phyloP scores from a whole-genome alignment of 2,888 invertebrate genomes.

The Aphodius sticticus region DNA sequence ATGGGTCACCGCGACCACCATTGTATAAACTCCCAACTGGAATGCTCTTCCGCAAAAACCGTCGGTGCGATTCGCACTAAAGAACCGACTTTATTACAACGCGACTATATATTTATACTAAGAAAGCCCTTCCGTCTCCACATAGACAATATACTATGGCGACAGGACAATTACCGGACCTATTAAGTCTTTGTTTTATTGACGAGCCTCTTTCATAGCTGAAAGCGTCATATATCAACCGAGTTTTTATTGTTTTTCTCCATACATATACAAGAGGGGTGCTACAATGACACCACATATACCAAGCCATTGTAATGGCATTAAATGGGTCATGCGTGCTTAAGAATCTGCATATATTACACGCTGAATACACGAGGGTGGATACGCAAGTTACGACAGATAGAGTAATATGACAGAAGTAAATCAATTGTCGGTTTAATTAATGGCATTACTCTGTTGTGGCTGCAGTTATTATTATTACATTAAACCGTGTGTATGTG shows the following conservation, averaged over 20 bases:
- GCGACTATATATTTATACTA: constrained; percentile 25
- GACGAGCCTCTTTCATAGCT: not conserved
- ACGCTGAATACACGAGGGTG: constrained; percentile 17
- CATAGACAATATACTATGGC: constrained; percentile 16
- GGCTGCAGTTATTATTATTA: not conserved
- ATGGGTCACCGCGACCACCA: not conserved
- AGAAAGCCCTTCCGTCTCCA: constrained; percentile 21
- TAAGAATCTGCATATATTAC: not conserved
- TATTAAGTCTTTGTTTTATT: no score
- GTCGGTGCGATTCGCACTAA: not conserved
- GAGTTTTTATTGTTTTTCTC: not conserved
- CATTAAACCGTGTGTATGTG: not conserved
- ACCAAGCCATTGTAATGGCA: not conserved
- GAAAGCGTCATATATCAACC: not conserved
- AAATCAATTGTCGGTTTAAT: constrained; percentile 21
- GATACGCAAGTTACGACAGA: constrained; percentile 23
- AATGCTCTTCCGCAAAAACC: not conserved
- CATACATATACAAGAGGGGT: not conserved
- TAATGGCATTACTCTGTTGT: not conserved
- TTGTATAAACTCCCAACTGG: not conserved
- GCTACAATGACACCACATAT: not conserved
- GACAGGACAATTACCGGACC: no score
- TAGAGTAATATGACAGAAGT: constrained; percentile 21
- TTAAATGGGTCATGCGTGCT: constrained; percentile 20
- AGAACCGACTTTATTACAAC: constrained; percentile 24